A percentile compares a stretch with the other conserved stretches of the same genome.
Evolutionary conservation across 2,113 vertebrate genomes (phyloP).

Genomic region (Brachionichthys hirsutus): DNA sequence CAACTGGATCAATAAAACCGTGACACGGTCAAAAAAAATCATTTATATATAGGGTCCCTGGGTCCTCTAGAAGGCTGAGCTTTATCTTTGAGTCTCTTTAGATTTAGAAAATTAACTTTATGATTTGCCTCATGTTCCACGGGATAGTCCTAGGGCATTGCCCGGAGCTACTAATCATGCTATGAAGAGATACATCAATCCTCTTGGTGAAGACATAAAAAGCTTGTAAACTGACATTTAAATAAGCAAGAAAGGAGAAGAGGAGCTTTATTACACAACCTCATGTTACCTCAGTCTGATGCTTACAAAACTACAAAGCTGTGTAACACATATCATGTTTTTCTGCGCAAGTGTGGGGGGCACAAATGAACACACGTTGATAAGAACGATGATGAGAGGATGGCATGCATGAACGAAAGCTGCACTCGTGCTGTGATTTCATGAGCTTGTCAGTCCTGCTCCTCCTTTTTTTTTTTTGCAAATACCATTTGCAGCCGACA

Average conservation of each 20-base stretch:
- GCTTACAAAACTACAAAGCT: neutral
- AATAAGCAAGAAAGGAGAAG: constrained; percentile 19
- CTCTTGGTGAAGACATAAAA: constrained; percentile 13
- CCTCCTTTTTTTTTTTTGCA: constrained; percentile 19
- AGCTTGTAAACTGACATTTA: constrained; percentile 11
- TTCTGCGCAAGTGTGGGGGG: too few species aligned
- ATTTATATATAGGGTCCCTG: constrained; percentile 5
- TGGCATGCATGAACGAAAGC: constrained; percentile 3
- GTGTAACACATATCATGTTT: too few species aligned
- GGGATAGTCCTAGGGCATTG: constrained; percentile 16
- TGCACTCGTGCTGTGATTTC: constrained; percentile 26
- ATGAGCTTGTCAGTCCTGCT: constrained; percentile 22
- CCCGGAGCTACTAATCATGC: constrained; percentile 30
- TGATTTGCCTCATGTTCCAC: constrained; percentile 5
- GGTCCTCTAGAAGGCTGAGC: neutral
- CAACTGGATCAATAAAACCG: constrained; percentile 40
- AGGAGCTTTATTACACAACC: constrained; percentile 8
- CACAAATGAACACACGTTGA: constrained; percentile 6
- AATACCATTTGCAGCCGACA: constrained; percentile 33
- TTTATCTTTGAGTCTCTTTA: constrained; percentile 17
- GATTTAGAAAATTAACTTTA: constrained; percentile 19
- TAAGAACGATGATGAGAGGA: constrained; percentile 7
- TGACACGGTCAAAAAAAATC: neutral
- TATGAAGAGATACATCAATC: constrained; percentile 8
- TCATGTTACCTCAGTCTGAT: neutral